Evolutionary conservation across 2,888 invertebrate species (phyloP), one percentile per base, ranked within the genome.

Genomic region (Drosophila limbata): DNA sequence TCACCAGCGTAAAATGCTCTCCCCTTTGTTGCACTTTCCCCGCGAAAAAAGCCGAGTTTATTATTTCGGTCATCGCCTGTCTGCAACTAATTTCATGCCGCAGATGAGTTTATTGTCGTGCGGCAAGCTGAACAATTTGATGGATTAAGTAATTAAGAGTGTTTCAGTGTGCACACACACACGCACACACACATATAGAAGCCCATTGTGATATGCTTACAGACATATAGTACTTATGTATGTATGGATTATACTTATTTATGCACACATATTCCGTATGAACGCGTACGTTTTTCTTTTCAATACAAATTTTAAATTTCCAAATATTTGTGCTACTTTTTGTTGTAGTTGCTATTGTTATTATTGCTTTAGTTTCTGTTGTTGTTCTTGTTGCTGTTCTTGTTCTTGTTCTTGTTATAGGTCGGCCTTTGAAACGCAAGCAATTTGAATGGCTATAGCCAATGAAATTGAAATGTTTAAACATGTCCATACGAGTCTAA

Each of bases 251-350:
- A 44, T 31, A 19, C 31, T 42, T 25, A 28, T 28, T 28, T 28
- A 28, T 28, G 28, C 28, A 8, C 8, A 28, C 28, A 5, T 8
- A 28, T 28, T 28, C 8, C 6, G 28, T 42, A 50, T 48, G 47
- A 37, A 37, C 28, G 44, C 61, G 53, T 62, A 50, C 44, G 66
- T 48, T 67, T 79, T 69, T 59, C 67, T 65, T 68, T 85, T 82
- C 69, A 81, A 78, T 78, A 81, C 79, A 59, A 69, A 52, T 67
- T 69, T 83, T 44, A 69, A 80, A 84, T 83, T 86, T 89, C 87
- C 79, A 89, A 87, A 86, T 84, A 87, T 83, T 84, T 83, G 88
- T 77, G 59, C 83, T 72, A 84, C 55, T 88, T 84, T 70, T 70
- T 73, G 33, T 61, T 63, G 39, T 53, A 15, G 42, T 42, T 56